These are phyloP conservation scores for Spodoptera frugiperda DNA, from an alignment of 1,140 invertebrate genomes.

Conservation along the genomic window DNA sequence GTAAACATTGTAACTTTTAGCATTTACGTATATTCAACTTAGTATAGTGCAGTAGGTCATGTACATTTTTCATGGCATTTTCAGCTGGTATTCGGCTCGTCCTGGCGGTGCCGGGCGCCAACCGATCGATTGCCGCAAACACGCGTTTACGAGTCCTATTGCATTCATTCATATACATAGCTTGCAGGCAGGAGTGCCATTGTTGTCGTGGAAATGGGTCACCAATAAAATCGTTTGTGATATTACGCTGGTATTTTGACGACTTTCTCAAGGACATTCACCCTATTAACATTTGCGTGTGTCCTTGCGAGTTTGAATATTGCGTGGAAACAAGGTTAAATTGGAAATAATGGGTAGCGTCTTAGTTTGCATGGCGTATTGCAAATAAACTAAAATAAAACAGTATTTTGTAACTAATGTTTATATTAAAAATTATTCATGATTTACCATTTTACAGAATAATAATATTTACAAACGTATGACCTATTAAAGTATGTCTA, in stretches of 20 bases:
- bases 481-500: slow-evolving; percentile 78
- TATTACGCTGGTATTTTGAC: not conserved
- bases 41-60: slow-evolving; percentile 43
- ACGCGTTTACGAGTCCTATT: slow-evolving; percentile 54
- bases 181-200: slow-evolving; percentile 15
- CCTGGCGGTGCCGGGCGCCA: slow-evolving; percentile 72
- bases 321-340: slow-evolving; percentile 8
- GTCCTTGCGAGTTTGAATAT: slow-evolving; percentile 29
- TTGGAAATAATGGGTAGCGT: not conserved
- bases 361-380: not conserved
- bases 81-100: slow-evolving; percentile 59
- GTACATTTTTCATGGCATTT: slow-evolving; percentile 73
- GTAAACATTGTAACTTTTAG: not conserved
- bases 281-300: slow-evolving; percentile 23
- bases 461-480: slow-evolving; percentile 85
- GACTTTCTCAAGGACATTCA: slow-evolving; percentile 20
- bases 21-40: slow-evolving; percentile 10
- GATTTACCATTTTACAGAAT: slow-evolving; percentile 85
- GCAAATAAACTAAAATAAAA: slow-evolving; percentile 72
- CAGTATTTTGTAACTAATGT: slow-evolving; percentile 83
- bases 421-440: slow-evolving; percentile 84
- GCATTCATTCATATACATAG: slow-evolving; percentile 56
- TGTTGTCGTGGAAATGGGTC: slow-evolving; percentile 47
- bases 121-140: slow-evolving; percentile 71
- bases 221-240: slow-evolving; percentile 20